Percentiles rank a stretch among this genome's conserved stretches.
Conservation (phyloP, 92 coral and sea anemone genomes). For the Epizoanthus fatuus region DNA sequence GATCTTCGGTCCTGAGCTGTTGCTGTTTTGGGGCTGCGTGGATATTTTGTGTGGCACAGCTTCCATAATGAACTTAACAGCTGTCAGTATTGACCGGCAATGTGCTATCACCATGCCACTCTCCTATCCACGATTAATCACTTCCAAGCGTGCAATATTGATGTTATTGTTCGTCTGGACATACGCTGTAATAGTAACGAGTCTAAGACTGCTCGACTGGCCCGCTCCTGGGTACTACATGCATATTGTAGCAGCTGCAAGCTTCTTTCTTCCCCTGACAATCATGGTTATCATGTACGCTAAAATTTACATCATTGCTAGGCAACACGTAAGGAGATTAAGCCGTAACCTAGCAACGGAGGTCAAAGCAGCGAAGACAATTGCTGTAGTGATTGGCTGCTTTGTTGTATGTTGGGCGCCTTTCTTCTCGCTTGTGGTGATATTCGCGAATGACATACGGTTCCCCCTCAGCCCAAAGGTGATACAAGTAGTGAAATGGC, state of each 20-base stretch:
- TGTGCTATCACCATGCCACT: constrained; percentile 87
- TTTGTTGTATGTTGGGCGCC: constrained; percentile 88
- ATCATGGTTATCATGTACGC: constrained; percentile 85
- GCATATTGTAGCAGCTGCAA: constrained; percentile 69
- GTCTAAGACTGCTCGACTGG: constrained; percentile 72
- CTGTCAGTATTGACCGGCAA: constrained; percentile 88
- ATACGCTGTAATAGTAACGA: constrained; percentile 73
- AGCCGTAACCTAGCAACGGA: constrained; percentile 73
- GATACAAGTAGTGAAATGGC: constrained; percentile 83
- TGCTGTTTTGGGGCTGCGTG: constrained; percentile 84
- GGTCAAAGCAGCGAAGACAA: constrained; percentile 90
- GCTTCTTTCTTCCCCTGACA: constrained; percentile 80
- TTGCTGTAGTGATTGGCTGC: constrained; percentile 86
- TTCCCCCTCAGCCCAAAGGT: constrained; percentile 59
- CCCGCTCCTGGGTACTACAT: constrained; percentile 62
- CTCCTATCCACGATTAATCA: constrained; percentile 76
- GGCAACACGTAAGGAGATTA: constrained; percentile 78
- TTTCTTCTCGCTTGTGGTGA: constrained; percentile 78
- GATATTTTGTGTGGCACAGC: constrained; percentile 91
- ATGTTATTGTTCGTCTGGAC: constrained; percentile 81
- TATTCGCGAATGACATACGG: constrained; percentile 65
- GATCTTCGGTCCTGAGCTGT: constrained; percentile 66
- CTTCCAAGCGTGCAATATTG: constrained; percentile 66
- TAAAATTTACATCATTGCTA: constrained; percentile 82
- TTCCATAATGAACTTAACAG: constrained; percentile 90